Evolutionary conservation across 1,140 invertebrate genomes (phyloP), one percentile per base, ranked within the genome.

Genomic region (Drosophila pseudoobscura): DNA sequence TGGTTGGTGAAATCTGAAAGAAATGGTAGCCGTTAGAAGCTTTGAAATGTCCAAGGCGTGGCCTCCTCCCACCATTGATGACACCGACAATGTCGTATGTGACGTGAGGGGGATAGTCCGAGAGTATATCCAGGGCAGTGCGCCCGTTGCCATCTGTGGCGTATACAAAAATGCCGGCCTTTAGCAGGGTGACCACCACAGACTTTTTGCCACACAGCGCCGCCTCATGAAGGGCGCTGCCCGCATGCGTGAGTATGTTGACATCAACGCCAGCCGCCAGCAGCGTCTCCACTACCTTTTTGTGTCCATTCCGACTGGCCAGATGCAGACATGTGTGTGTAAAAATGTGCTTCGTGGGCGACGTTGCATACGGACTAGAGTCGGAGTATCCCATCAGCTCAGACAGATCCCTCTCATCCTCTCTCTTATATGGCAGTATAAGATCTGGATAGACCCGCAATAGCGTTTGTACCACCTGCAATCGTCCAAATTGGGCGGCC

Each of bases 221-320:
- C 1, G 98, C 98, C 89, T 99, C 97, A 92, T 99, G 98, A 57
- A 99, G 93, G 0, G 98, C 97, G 6, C 97, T 98, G 0, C 98
- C 98, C 17, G 95, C 94, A 60, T 95, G 94, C 0, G 98, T 98
- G 71, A 96, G 93, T 13, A 96, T 94, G 91, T 99, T 98, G 0
- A 98, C 96, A 87, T 97, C 95, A 75, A 98, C 95, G 1, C 97
- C 97, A 45, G 96, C 95, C n/a, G 95, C 94, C 29, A 98, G 92
- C 6, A 99, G 92, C 0, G 95, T 94, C 80, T 95, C 94, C 22
- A 99, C 97, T 20, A 98, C 97, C 45, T 95, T 94, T 91, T 96
- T 97, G 92, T 60, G 92, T 0, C 98, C 98, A 93, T 98, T 98
- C 74, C 97, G 95, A 74, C 97, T 97, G 58, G 98, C 98, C 66